Conservation (phyloP, 2,797 vertebrate genomes). For the Lagocephalus sceleratus region DNA sequence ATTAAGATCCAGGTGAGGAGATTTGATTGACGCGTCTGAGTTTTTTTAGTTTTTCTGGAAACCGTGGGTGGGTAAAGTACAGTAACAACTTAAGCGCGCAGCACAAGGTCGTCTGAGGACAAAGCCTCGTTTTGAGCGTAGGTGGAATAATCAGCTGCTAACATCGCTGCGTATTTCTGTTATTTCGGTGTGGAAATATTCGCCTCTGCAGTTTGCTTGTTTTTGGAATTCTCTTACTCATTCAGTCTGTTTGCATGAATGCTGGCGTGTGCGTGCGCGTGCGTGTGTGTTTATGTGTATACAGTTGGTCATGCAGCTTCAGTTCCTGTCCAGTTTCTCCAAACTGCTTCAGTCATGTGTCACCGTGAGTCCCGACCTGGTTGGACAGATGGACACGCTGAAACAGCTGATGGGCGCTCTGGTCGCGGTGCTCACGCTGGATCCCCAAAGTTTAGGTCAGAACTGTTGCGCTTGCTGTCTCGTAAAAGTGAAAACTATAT, state of each 20-base stretch:
- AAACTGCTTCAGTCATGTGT: constrained; percentile 82
- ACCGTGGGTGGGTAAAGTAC: constrained; percentile 30
- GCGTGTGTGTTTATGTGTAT: background rate
- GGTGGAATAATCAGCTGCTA: constrained; percentile 50
- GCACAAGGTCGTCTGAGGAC: constrained; percentile 36
- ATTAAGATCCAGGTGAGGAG: constrained; percentile 84
- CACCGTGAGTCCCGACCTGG: constrained; percentile 69
- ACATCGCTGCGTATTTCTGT: constrained; percentile 24
- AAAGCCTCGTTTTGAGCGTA: constrained; percentile 42
- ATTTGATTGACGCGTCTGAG: constrained; percentile 27
- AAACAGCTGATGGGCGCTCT: constrained; percentile 75
- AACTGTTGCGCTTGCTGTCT: background rate
- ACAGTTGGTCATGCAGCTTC: constrained; percentile 80
- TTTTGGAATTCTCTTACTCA: background rate
- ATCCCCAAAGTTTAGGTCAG: constrained; percentile 79
- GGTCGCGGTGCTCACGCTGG: constrained; percentile 75
- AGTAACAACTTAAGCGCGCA: constrained; percentile 25
- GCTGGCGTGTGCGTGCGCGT: constrained; percentile 3
- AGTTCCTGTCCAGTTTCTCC: constrained; percentile 82
- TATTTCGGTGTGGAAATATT: constrained; percentile 13
- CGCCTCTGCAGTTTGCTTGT: background rate
- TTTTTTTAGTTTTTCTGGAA: constrained; percentile 26
- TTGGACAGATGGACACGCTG: constrained; percentile 79
- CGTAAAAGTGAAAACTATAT: background rate
- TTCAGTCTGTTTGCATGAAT: background rate